Evolutionary conservation across 2,113 vertebrate genomes (phyloP).

Genomic region (Corvus moneduloides): DNA sequence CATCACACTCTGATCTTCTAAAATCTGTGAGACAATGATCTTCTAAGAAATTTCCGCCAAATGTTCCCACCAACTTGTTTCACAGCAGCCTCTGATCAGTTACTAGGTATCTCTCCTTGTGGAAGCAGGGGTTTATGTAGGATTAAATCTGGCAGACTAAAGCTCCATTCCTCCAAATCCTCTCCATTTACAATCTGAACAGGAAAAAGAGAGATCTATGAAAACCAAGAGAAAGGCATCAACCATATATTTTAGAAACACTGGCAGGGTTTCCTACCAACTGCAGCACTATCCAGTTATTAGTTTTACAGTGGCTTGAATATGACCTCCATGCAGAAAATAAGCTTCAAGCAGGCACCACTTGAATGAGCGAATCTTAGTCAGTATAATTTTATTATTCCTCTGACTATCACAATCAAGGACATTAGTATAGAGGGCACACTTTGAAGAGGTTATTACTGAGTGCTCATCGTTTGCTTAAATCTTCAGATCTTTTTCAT

Average conservation of each 20-base stretch:
- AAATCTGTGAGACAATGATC: not conserved
- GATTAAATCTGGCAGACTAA: not conserved
- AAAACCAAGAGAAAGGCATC: not conserved
- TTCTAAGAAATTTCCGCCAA: not conserved
- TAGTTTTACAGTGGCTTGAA: not conserved
- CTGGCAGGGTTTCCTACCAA: not conserved
- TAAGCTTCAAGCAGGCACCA: not conserved
- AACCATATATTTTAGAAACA: not conserved
- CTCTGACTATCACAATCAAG: slow-evolving; percentile 11
- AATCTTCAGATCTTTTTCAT: slow-evolving; percentile 32
- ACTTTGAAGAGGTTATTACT: slow-evolving; percentile 54
- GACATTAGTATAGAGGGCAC: slow-evolving; percentile 9
- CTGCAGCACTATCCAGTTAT: not conserved
- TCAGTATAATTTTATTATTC: slow-evolving; percentile 34
- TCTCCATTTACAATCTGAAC: not conserved
- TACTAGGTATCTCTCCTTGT: not conserved
- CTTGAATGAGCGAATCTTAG: not conserved
- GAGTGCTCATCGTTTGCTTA: slow-evolving; percentile 1
- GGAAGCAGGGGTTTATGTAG: not conserved
- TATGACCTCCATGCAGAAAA: not conserved
- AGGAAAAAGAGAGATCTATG: not conserved
- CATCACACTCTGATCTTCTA: not conserved
- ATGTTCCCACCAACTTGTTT: not conserved
- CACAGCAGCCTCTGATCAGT: not conserved
- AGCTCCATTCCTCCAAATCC: not conserved